Base-by-base conservation (phyloP, 2,113 vertebrate genomes). In the Anarrhichthys ocellatus region DNA sequence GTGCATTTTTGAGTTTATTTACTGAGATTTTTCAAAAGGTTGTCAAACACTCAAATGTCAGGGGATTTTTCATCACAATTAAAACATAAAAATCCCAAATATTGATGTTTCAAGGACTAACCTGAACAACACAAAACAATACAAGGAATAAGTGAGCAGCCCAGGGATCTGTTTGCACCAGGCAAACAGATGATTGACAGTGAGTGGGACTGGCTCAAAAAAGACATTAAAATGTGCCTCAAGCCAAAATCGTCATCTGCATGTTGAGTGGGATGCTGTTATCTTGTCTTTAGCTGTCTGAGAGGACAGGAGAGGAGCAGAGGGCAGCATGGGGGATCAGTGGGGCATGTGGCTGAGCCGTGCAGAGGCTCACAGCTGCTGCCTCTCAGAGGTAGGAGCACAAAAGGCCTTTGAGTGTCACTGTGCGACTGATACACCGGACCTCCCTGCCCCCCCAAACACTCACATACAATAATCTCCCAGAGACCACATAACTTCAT, bases 351-450 rank as follows among this genome's bases (percentile, higher is more conserved):
- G 82, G 81, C 67, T 59, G 73, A 82, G 86, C 73, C 63, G 75
- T 86, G 87, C 24, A 32, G 83, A 72, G 66, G 36, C 72, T 82
- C 83, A 75, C 91, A 92, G 89, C 92, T 91, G 92, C 87, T 90
- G 80, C 62, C 78, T 87, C 81, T 85, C 75, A 89, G 84, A 87
- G 77, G 81, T 73, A 46, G 62, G 10, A 89, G 81, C 84, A 92
- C 87, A 93, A 90, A 83, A 76, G 80, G 59, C 81, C 82, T 91
- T 87, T 90, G 85, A 80, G 67, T 67, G 83, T 84, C 88, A 80
- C 65, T 40, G 69, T 76, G 74, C 3, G 56, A 68, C 75, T 62
- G 82, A 87, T 80, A 86, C 80, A 85, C 70, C 74, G 70, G 66
- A 78, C 18, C 32, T 6, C 63, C 7, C 56, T 3, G 4, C 29